A percentile compares a stretch with the other conserved stretches of the same genome.
These are phyloP conservation scores for Microcaecilia unicolor DNA, from an alignment of 2,797 vertebrate genomes.

Conservation along the genomic window DNA sequence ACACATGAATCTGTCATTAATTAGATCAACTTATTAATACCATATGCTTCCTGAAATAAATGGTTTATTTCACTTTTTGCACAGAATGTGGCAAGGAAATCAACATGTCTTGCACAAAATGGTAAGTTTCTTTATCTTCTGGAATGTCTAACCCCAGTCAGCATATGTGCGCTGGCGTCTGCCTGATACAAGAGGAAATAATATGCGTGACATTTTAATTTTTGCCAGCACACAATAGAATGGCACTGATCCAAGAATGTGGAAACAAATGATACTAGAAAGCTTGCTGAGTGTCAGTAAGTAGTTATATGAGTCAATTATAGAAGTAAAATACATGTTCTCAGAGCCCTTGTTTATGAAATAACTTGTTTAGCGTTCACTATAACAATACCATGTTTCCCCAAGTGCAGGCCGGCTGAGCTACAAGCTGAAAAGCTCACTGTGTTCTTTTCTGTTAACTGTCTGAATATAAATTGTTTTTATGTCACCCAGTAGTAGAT, in stretches of 20 bases:
- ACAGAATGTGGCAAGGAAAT: too few species aligned
- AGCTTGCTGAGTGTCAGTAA: background rate
- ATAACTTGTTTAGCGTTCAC: background rate
- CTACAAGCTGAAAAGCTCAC: too few species aligned
- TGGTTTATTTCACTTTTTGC: slow-evolving; percentile 60
- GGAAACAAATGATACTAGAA: slow-evolving; percentile 8
- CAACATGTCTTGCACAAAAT: too few species aligned
- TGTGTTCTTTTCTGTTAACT: too few species aligned
- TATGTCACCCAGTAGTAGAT: too few species aligned
- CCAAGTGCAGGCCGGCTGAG: background rate
- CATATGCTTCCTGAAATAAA: slow-evolving; percentile 55
- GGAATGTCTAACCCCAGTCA: too few species aligned
- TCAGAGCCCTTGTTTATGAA: accelerated
- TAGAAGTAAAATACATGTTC: background rate
- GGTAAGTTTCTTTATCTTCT: too few species aligned
- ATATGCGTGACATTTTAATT: background rate
- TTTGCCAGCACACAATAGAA: slow-evolving; percentile 11
- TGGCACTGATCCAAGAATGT: slow-evolving; percentile 6
- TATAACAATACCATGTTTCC: background rate
- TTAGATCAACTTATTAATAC: slow-evolving; percentile 70
- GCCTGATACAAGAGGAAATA: slow-evolving; percentile 43
- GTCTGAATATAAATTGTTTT: too few species aligned
- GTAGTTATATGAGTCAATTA: slow-evolving; percentile 16
- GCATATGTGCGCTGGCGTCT: slow-evolving; percentile 61
- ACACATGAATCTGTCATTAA: slow-evolving; percentile 56